A percentile compares a stretch with the other conserved stretches of the same genome.
Evolutionary conservation across 2,888 invertebrate genomes (phyloP).

Genomic region (Pyrgus malvae): DNA sequence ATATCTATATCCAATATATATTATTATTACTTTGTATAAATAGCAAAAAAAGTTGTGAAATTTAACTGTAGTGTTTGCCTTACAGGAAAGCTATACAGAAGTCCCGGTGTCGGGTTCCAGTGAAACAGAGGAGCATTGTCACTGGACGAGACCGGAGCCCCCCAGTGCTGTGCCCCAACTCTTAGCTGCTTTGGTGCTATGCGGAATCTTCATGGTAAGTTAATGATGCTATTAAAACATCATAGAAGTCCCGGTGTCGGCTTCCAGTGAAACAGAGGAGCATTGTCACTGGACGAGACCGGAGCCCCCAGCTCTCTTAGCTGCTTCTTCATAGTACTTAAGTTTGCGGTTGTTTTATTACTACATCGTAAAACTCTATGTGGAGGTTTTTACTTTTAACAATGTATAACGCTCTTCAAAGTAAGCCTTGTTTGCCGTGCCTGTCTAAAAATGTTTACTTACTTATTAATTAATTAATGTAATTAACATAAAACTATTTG

Average conservation of each 20-base stretch:
- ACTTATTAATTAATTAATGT: no score
- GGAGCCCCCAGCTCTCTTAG: slow-evolving; percentile 66
- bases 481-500: no score
- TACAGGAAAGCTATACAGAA: slow-evolving; percentile 80
- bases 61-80: slow-evolving; percentile 9
- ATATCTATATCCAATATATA: no score
- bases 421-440: no score
- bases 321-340: no score
- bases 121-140: slow-evolving; percentile 78
- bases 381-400: no score
- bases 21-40: no score
- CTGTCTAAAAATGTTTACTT: no score
- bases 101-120: slow-evolving; percentile 63
- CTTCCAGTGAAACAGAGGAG: slow-evolving; percentile 63
- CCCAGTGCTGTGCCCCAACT: slow-evolving; percentile 85
- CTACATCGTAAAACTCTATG: not conserved
- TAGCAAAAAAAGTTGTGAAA: not conserved
- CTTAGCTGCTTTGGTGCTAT: slow-evolving; percentile 83
- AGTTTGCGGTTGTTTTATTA: not conserved
- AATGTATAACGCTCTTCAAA: no score
- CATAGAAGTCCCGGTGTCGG: slow-evolving; percentile 72
- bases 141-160: slow-evolving; percentile 73
- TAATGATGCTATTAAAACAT: slow-evolving; percentile 53
- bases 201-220: slow-evolving; percentile 87
- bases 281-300: slow-evolving; percentile 79